Percentiles rank a stretch among this genome's conserved stretches.
Evolutionary conservation across 2,113 vertebrate species (phyloP).

Genomic region (Canis aureus): DNA sequence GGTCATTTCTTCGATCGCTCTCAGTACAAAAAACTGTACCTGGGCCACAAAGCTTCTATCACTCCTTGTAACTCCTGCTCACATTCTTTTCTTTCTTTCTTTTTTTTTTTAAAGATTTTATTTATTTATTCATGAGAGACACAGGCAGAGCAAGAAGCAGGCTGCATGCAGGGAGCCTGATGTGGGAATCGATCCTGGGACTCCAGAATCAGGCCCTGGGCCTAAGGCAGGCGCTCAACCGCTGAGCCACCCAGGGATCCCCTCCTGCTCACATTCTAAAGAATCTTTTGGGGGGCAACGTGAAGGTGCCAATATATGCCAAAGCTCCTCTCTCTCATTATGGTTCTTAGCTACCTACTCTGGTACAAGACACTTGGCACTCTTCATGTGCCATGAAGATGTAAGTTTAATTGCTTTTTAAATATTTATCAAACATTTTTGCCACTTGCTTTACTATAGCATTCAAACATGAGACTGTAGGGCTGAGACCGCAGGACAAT

Average conservation of each 20-base stretch:
- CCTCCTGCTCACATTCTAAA: background rate
- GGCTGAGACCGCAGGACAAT: background rate
- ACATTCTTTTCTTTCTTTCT: too few relatives aligned
- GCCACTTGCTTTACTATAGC: background rate
- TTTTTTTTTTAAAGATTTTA: too few relatives aligned
- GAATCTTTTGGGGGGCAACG: fast-evolving
- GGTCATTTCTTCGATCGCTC: background rate
- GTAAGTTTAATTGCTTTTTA: background rate
- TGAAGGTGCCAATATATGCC: background rate
- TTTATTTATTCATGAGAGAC: too few relatives aligned
- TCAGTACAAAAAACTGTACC: background rate
- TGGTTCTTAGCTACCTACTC: background rate
- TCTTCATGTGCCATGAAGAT: background rate
- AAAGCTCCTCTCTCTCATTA: too few relatives aligned
- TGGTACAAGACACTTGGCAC: background rate
- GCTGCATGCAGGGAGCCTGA: too few relatives aligned
- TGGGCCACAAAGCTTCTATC: too few relatives aligned
- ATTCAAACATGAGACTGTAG: background rate
- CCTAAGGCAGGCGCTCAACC: too few relatives aligned
- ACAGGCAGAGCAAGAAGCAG: too few relatives aligned
- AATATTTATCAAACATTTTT: background rate
- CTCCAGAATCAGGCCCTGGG: too few relatives aligned
- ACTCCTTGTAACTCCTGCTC: background rate
- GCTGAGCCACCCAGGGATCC: too few relatives aligned
- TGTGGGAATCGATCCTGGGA: too few relatives aligned